Base-by-base conservation (phyloP, 2,888 invertebrate species). In the Netelia fuscicornis region DNA sequence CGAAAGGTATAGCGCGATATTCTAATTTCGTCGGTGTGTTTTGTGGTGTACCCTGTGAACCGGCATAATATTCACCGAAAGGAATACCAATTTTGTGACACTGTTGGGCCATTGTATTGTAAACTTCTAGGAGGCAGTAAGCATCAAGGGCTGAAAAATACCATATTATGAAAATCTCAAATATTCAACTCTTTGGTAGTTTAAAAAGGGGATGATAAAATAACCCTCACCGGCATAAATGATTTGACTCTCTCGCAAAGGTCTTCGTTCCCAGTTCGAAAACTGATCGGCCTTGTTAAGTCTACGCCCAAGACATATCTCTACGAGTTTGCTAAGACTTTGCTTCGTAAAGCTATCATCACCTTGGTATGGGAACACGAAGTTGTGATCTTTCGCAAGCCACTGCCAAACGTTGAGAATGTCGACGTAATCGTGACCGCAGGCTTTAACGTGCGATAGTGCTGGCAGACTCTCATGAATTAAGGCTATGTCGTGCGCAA, bases 221-320 rank as follows among this genome's bases (percentile, higher is more conserved):
- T 67, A 54, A 64, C 65, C 88, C 88, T 87, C 87, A 95, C 95
- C 95, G 84, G 98, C 98, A 95, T 98, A 98, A 62, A 95, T 93
- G 82, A 98, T 95, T 94, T 98, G 98, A 84, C 96, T 96, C 60
- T 95, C 94, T 68, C 98, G 94, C 74, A 98, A 92, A 10, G 98
- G 98, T 87, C 98, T 95, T 88, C 96, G 95, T 90, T 98, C 97
- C 98, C 98, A 98, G 93, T 98, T 98, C 0, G 98, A 98, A 94
- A 98, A 97, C 91, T 98, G 98, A 94, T 98, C 97, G n/a, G 96
- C 96, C 94, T 98, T 98, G 93, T 97, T 96, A 60, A 98, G 94
- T 64, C 96, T 96, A 77, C 95, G 94, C 6, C 98, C 98, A 91
- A 98, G 95, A 91, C 97, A 97, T 58, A 96, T 94, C 90, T 97